Conservation (phyloP, 2,113 vertebrate genomes). For the Maccullochella peelii region DNA sequence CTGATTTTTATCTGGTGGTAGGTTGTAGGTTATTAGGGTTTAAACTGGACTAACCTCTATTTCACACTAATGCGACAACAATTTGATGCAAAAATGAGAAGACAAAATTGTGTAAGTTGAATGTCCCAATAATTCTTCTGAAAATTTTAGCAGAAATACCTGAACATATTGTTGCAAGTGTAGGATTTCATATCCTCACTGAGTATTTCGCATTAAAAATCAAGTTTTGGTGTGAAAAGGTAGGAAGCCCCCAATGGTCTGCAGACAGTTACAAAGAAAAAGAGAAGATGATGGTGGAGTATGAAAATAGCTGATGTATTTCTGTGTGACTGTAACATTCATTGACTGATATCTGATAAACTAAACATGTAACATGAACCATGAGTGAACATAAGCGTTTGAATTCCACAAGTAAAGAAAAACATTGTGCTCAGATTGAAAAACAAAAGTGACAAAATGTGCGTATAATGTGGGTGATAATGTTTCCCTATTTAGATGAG, state of each 20-base stretch:
- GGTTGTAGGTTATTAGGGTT: neutral
- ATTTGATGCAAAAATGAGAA: neutral
- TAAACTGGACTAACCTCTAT: slow-evolving; percentile 10
- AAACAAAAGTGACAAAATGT: slow-evolving; percentile 60
- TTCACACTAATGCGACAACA: slow-evolving; percentile 8
- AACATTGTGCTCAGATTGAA: slow-evolving; percentile 60
- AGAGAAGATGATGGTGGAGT: neutral
- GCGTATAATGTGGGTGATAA: slow-evolving; percentile 50
- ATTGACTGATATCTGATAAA: slow-evolving; percentile 41
- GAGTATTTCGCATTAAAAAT: slow-evolving; percentile 32
- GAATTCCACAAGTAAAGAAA: slow-evolving; percentile 19
- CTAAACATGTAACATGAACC: slow-evolving; percentile 45
- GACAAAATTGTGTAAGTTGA: neutral
- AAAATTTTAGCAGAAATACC: neutral
- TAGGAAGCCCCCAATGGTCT: slow-evolving; percentile 46
- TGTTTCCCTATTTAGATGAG: slow-evolving; percentile 68
- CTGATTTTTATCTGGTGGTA: neutral
- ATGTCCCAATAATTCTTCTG: slow-evolving; percentile 6
- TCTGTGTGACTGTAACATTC: slow-evolving; percentile 51
- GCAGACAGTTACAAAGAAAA: slow-evolving; percentile 41
- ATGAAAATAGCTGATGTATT: slow-evolving; percentile 35
- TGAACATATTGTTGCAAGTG: neutral
- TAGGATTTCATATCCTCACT: neutral
- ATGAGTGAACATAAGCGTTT: slow-evolving; percentile 18
- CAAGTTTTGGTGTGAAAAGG: slow-evolving; percentile 43